Evolutionary conservation across 2,888 invertebrate species (phyloP).

Genomic region (Andrena haemorrhoa): DNA sequence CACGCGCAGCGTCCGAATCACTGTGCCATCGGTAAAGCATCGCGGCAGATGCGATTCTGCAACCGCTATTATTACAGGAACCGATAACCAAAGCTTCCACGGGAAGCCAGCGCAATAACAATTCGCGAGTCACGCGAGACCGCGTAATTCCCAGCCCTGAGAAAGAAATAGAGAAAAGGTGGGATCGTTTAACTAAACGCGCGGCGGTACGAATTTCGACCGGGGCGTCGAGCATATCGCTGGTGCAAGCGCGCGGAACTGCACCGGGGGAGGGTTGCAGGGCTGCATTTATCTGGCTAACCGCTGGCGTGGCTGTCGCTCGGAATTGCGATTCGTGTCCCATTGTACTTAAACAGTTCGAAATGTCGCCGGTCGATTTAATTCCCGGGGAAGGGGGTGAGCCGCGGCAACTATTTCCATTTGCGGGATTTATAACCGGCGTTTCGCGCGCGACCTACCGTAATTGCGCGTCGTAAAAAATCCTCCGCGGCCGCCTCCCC

Average conservation of each 20-base stretch:
- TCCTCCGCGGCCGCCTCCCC: not conserved
- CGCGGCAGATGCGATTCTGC: no score
- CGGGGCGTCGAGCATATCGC: not conserved
- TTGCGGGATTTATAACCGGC: slow-evolving; percentile 67
- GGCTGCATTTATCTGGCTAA: slow-evolving; percentile 71
- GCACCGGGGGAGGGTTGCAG: slow-evolving; percentile 8
- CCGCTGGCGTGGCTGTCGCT: slow-evolving; percentile 71
- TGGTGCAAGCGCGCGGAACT: slow-evolving; percentile 19
- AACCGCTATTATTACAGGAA: no score
- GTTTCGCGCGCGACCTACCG: slow-evolving; percentile 25
- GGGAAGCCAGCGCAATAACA: slow-evolving; percentile 1
- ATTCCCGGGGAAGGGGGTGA: slow-evolving; percentile 60
- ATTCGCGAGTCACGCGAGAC: slow-evolving; percentile 3
- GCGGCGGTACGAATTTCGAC: slow-evolving; percentile 13
- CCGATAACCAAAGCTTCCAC: no score
- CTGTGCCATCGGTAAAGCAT: no score
- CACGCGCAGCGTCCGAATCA: no score
- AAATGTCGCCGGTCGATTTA: slow-evolving; percentile 72
- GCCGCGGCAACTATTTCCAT: slow-evolving; percentile 71
- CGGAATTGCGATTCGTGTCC: slow-evolving; percentile 74
- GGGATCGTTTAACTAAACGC: not conserved
- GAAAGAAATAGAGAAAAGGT: not conserved
- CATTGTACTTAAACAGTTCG: slow-evolving; percentile 74
- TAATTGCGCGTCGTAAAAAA: slow-evolving; percentile 60
- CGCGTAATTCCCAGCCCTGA: slow-evolving; percentile 14